phyloP scores from a whole-genome alignment of 2,888 invertebrate species.

The Callinectes sapidus region DNA sequence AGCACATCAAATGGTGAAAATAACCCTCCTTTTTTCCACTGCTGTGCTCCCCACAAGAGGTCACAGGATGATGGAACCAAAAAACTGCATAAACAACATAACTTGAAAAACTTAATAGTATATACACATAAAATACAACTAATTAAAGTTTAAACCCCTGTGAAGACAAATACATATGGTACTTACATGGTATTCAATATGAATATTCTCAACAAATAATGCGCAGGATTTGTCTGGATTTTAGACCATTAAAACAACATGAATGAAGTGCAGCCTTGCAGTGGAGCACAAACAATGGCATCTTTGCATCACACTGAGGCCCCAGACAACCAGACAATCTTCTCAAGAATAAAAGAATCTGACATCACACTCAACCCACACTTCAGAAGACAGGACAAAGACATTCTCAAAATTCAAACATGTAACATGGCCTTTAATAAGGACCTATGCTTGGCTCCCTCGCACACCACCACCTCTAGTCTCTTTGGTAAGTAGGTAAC shows the following conservation, averaged over 20 bases:
- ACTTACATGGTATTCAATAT: constrained; percentile 9
- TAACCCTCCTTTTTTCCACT: not conserved
- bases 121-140: not conserved
- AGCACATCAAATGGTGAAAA: not conserved
- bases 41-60: not conserved
- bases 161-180: not conserved
- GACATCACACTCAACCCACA: not conserved
- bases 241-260: not conserved
- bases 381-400: not conserved
- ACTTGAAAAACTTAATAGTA: not conserved
- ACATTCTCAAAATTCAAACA: not conserved
- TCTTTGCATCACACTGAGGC: not conserved
- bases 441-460: not conserved
- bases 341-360: not conserved
- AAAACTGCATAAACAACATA: not conserved
- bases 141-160: not conserved
- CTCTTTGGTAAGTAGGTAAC: constrained; percentile 26
- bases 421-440: not conserved
- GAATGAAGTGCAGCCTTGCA: constrained; percentile 15
- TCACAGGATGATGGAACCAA: not conserved
- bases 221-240: not conserved
- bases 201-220: not conserved
- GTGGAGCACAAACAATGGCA: not conserved
- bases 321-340: not conserved
- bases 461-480: constrained; percentile 10